Evolutionary conservation across 2,797 vertebrate species (phyloP).

Genomic region (Paramormyrops hopkinsi): DNA sequence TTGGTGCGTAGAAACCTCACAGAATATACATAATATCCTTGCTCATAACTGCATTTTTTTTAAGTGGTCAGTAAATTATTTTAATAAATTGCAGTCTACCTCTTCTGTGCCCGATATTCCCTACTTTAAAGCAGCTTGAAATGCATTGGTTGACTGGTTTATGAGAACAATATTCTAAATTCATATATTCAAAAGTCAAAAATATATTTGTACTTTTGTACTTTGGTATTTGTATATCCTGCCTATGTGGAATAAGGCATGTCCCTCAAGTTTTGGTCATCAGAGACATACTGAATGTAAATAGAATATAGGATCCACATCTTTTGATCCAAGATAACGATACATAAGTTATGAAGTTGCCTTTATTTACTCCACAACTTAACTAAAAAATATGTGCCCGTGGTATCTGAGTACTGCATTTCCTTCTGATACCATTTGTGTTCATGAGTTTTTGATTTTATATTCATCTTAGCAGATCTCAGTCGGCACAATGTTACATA

Average conservation of each 20-base stretch:
- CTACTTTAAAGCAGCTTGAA: background rate
- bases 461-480: constrained; percentile 37
- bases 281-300: background rate
- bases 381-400: background rate
- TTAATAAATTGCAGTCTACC: background rate
- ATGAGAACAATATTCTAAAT: background rate
- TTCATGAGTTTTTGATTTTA: constrained; percentile 20
- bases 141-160: background rate
- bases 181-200: background rate
- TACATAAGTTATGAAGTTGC: background rate
- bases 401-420: background rate
- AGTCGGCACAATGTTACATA: constrained; percentile 39
- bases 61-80: background rate
- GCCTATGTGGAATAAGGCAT: background rate
- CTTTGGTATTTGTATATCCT: background rate
- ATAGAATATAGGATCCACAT: background rate
- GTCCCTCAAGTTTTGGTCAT: background rate
- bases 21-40: background rate
- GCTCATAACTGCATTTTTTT: background rate
- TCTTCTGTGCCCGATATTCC: background rate
- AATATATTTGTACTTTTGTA: background rate
- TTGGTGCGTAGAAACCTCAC: background rate
- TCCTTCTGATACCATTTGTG: background rate
- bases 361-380: background rate
- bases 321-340: background rate